Percentiles rank a stretch among this genome's conserved stretches.
Evolutionary conservation across 1,140 invertebrate species (phyloP).

Genomic region (Octopus sinensis): DNA sequence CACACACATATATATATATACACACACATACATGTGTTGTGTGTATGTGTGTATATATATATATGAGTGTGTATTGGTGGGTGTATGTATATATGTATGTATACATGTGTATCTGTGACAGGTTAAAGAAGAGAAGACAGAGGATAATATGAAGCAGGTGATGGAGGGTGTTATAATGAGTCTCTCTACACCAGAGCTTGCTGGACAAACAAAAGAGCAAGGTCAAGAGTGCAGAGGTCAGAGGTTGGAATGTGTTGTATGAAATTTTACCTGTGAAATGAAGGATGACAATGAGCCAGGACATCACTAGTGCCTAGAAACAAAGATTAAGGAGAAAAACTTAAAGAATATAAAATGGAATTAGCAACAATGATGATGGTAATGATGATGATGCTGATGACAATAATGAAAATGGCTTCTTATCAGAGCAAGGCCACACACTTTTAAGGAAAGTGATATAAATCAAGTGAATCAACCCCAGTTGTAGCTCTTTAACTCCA

Average conservation of each 20-base stretch:
- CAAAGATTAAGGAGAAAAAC: not conserved
- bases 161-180: too few species aligned
- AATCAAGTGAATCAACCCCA: too few species aligned
- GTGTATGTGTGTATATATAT: constrained; percentile 7
- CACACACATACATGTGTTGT: not conserved
- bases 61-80: not conserved
- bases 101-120: not conserved
- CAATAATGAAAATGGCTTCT: too few species aligned
- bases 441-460: too few species aligned
- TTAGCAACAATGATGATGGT: not conserved
- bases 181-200: too few species aligned
- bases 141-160: too few species aligned
- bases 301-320: constrained; percentile 6
- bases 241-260: too few species aligned
- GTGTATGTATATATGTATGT: constrained; percentile 1
- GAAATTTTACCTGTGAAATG: constrained; percentile 3
- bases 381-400: too few species aligned
- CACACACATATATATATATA: not conserved
- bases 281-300: not conserved
- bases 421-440: too few species aligned
- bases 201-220: too few species aligned
- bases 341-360: not conserved
- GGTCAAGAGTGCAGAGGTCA: too few species aligned
- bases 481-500: too few species aligned
- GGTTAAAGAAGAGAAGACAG: not conserved